phyloP scores from a whole-genome alignment of 2,113 vertebrate genomes.

The Oostethus manadensis region DNA sequence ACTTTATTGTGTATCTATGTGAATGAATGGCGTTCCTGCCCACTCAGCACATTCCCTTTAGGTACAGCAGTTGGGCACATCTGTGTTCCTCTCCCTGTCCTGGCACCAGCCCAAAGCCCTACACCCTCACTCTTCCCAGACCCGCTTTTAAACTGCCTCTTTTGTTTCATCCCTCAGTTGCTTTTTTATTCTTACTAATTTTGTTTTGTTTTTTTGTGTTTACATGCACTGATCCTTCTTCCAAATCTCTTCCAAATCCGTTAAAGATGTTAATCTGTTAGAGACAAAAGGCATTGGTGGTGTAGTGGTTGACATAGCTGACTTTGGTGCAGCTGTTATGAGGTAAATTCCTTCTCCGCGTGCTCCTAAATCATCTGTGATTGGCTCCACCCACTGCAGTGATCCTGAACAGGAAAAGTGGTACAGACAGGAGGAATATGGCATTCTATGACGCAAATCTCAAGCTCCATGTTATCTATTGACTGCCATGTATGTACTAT shows the following conservation, averaged over 20 bases:
- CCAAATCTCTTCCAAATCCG: neutral
- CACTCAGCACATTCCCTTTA: conserved; percentile 48
- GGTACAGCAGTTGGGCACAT: conserved; percentile 36
- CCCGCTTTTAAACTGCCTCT: conserved; percentile 10
- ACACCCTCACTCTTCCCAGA: conserved; percentile 6
- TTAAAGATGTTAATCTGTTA: too few species aligned
- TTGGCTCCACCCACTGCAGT: too few species aligned
- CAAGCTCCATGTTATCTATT: neutral
- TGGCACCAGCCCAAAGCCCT: conserved; percentile 36
- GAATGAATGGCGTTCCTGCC: conserved; percentile 23
- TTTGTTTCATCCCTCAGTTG: neutral
- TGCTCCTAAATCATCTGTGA: too few species aligned
- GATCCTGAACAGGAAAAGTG: too few species aligned
- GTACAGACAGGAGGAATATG: too few species aligned
- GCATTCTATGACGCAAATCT: too few species aligned
- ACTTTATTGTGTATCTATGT: conserved; percentile 1
- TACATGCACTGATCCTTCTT: neutral
- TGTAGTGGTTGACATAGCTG: too few species aligned
- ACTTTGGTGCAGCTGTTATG: too few species aligned
- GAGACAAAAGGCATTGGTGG: too few species aligned
- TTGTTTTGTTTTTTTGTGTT: too few species aligned
- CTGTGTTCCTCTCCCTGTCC: conserved; percentile 46
- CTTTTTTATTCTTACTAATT: too few species aligned
- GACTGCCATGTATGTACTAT: neutral
- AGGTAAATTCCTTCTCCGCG: too few species aligned